Percentiles rank a stretch among this genome's conserved stretches.
Evolutionary conservation across 2,113 vertebrate genomes (phyloP).

Genomic region (Amphilophus citrinellus): DNA sequence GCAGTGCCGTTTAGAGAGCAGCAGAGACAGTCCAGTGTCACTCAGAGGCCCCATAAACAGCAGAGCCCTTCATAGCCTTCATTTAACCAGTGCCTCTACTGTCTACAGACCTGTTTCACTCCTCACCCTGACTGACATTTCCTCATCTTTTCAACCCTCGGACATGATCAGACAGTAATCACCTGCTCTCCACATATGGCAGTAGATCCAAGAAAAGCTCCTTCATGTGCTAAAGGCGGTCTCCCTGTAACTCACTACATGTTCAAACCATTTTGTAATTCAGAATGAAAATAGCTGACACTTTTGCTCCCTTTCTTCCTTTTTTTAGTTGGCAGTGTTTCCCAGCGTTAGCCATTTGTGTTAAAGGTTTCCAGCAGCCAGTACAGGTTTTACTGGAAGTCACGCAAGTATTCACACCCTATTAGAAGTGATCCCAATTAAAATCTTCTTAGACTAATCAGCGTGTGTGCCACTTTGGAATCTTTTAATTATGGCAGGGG

Average conservation of each 20-base stretch:
- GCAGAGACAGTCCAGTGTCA: constrained; percentile 33
- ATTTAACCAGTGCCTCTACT: constrained; percentile 5
- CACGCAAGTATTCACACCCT: background rate
- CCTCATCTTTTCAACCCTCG: constrained; percentile 16
- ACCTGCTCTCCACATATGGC: background rate
- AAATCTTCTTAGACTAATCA: background rate
- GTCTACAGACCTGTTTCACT: background rate
- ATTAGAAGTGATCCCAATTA: background rate
- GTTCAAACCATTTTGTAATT: background rate
- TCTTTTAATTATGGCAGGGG: background rate
- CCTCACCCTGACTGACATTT: constrained; percentile 9
- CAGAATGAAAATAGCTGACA: background rate
- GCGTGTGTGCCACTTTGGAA: background rate
- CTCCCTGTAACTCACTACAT: background rate
- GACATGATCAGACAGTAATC: constrained; percentile 44
- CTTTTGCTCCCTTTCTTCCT: background rate
- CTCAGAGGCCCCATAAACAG: constrained; percentile 36
- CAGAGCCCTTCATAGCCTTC: constrained; percentile 27
- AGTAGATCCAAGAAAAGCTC: constrained; percentile 15
- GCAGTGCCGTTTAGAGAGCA: constrained; percentile 37
- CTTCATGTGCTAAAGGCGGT: background rate
- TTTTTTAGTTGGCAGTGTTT: background rate
- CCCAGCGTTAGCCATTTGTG: background rate
- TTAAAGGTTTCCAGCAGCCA: background rate
- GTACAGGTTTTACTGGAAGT: background rate